phyloP scores from a whole-genome alignment of 1,140 invertebrate species.

The Hyles euphorbiae region DNA sequence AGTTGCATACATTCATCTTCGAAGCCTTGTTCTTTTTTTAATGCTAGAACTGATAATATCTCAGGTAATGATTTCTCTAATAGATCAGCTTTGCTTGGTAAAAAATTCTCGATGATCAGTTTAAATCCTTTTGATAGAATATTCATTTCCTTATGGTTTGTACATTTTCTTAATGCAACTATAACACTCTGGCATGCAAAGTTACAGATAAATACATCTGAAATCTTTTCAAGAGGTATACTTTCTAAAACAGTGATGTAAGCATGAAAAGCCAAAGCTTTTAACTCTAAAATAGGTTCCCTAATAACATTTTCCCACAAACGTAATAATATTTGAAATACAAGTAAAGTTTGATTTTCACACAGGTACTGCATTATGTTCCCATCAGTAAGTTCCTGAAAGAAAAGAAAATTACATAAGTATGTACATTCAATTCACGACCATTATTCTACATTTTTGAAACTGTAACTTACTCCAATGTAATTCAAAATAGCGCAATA shows the following conservation, averaged over 20 bases:
- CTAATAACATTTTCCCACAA: constrained; percentile 50
- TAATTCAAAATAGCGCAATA: constrained; percentile 52
- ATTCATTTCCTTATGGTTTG: constrained; percentile 30
- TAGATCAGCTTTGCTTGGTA: constrained; percentile 29
- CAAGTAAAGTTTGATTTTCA: constrained; percentile 49
- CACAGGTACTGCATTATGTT: constrained; percentile 59
- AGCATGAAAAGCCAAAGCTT: constrained; percentile 42
- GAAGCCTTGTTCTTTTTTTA: constrained; percentile 41
- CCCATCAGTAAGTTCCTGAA: constrained; percentile 51
- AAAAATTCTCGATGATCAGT: constrained; percentile 37
- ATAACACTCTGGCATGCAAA: constrained; percentile 48
- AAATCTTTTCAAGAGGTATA: constrained; percentile 40
- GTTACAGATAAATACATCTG: constrained; percentile 54
- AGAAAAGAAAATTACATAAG: constrained; percentile 18
- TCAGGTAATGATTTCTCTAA: constrained; percentile 38
- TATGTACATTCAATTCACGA: too few species aligned
- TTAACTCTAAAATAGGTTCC: constrained; percentile 47
- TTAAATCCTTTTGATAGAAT: constrained; percentile 36
- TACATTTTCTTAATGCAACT: constrained; percentile 41
- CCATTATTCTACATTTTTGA: not conserved
- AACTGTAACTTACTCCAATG: constrained; percentile 51
- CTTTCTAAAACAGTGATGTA: constrained; percentile 50
- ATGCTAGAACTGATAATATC: constrained; percentile 37
- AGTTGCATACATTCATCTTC: constrained; percentile 30
- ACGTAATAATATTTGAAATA: constrained; percentile 54